Base-by-base conservation (phyloP, 1,140 invertebrate species). In the Zaprionus kolodkinae region DNA sequence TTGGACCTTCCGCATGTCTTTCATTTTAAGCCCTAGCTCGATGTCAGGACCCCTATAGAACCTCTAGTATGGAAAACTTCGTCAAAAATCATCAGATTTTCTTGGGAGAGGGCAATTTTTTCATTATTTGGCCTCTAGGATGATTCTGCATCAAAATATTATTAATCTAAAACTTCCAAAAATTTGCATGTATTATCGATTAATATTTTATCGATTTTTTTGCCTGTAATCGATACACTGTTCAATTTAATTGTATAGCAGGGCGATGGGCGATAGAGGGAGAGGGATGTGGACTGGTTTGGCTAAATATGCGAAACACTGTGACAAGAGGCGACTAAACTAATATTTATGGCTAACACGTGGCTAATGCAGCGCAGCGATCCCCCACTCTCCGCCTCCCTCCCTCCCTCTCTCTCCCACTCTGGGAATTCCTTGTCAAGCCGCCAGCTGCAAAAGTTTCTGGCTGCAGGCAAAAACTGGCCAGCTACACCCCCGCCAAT, bases 341-440 rank as follows among this genome's bases (percentile, higher is more conserved):
- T 70, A 63, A 71, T 65, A 75, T 70, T 71, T 75, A 75, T 75
- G 40, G 54, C 60, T 61, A 71, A 75, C 72, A 75, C 61, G 72
- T 71, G 67, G 72, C 60, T 75, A 64, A 64, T 71, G 67, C 67
- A 71, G 52, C 66, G 21, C 21, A 21, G 21, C 21, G 21, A 21
- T 21, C 21, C 17, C 35, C 6, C 35, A 6, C 35, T 35, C 35
- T 35, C 35, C 6, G 0, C 10, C 35, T 35, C 6, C 10, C 35
- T 35, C 0, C 10, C 35, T 35, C 35, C 2, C 35, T 35, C 35
- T 10, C 35, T 35, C 35, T 40, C 13, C n/a, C 40, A 33, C 65
- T 64, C 54, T 38, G 60, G 35, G 45, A 71, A 71, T 75, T 70
- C 67, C 61, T 71, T 52, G 60, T 36, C 33, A 45, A 10, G 40